Evolutionary conservation across 2,113 vertebrate genomes (phyloP), one percentile per base, ranked within the genome.

Genomic region (Heterotis niloticus): DNA sequence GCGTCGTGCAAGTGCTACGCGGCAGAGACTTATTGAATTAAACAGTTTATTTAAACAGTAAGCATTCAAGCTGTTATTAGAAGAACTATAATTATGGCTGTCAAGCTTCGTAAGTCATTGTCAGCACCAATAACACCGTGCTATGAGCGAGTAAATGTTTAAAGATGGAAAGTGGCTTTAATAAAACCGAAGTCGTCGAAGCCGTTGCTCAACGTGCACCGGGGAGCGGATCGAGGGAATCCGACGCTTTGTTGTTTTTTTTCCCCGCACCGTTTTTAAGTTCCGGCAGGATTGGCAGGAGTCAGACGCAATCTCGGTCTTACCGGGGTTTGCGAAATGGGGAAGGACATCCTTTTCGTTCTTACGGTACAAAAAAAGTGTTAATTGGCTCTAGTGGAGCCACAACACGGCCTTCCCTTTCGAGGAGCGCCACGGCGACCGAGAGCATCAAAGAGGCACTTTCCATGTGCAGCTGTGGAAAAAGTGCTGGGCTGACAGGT

Each of bases 221-320:
- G 76, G 70, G n/a, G 28, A 82, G 68, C 29, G 81, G 51, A 82
- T 81, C 29, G 83, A 68, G 71, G 64, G 13, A 81, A 87, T 85
- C 87, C 80, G 88, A 88, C 86, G 86, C 81, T 79, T 78, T 84
- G 84, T 83, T 89, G 84, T 87, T 83, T 85, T 86, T 78, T 75
- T 80, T 66, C 29, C 52, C 82, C 84, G 85, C 85, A 82, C 86
- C 75, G 65, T 83, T 86, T 44, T 85, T 84, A 80, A 83, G 82
- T 86, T 90, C 88, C 85, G 84, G 85, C 73, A 78, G 85, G 86
- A 89, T 81, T 82, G 81, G 5, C 60, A 64, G 67, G 84, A 92
- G 90, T 91, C 91, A 87, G 87, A 85, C 87, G 85, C 88, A 85
- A 91, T 92, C 89, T 91, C 84, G 85, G 77, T 89, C 81, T 82